Percentiles rank a stretch among this genome's conserved stretches.
These are phyloP conservation scores for Oreochromis niloticus DNA, from an alignment of 2,113 vertebrate species.

Conservation along the genomic window DNA sequence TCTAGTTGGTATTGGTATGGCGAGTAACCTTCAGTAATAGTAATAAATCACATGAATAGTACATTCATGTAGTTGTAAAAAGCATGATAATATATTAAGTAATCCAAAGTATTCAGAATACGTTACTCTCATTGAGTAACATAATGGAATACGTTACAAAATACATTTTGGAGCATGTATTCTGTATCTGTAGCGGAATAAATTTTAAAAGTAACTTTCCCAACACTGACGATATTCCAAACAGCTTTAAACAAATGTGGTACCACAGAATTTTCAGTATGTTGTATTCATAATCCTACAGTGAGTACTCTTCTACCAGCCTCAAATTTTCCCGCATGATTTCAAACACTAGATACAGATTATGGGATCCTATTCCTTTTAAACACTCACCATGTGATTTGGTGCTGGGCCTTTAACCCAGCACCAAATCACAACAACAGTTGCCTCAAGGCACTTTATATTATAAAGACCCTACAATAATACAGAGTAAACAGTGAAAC, in stretches of 20 bases:
- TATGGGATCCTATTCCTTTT: no score
- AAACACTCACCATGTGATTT: background rate
- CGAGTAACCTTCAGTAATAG: no score
- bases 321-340: no score
- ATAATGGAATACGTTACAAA: rapidly evolving
- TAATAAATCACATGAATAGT: background rate
- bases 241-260: no score
- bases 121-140: background rate
- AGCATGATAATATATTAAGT: background rate
- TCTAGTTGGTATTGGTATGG: no score
- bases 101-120: rapidly evolving
- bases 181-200: background rate
- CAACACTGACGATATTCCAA: background rate
- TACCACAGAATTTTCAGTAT: no score
- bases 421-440: no score
- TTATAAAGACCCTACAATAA: background rate
- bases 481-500: background rate
- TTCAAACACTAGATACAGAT: no score
- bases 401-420: background rate
- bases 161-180: background rate
- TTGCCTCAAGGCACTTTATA: background rate
- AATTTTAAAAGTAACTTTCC: background rate
- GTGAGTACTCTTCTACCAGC: no score
- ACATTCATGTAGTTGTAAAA: rapidly evolving
- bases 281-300: no score